Conservation (phyloP, 2,113 vertebrate genomes). For the Salvelinus alpinus region DNA sequence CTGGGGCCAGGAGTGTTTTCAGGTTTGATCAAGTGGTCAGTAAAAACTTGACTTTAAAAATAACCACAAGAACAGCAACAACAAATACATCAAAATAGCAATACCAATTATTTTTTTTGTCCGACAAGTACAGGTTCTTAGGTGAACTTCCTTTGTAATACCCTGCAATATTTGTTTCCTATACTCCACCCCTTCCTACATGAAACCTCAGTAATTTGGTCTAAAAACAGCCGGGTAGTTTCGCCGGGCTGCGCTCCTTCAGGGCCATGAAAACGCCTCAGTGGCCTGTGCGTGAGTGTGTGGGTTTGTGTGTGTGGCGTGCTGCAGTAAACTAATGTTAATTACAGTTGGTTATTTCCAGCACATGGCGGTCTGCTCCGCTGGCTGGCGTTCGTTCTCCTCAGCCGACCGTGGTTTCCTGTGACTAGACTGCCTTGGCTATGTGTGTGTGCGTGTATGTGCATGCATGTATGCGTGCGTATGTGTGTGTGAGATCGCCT, state of each 20-base stretch:
- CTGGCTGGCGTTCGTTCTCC: constrained; percentile 11
- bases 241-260: neutral
- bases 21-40: too few relatives aligned
- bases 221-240: constrained; percentile 20
- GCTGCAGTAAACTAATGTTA: constrained; percentile 1
- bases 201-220: neutral
- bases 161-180: neutral
- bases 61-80: neutral
- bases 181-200: neutral
- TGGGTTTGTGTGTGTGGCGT: neutral
- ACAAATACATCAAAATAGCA: neutral
- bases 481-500: neutral
- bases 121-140: too few relatives aligned
- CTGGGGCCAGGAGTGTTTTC: too few relatives aligned
- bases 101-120: neutral
- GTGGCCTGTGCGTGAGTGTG: constrained; percentile 6
- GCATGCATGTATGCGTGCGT: neutral
- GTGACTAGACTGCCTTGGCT: neutral
- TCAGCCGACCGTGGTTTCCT: constrained; percentile 32
- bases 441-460: neutral
- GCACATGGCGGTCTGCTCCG: constrained; percentile 17
- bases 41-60: too few relatives aligned
- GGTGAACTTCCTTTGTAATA: neutral
- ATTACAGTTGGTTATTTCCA: constrained; percentile 34
- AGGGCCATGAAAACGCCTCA: neutral